phyloP scores from a whole-genome alignment of 2,888 invertebrate species.

The Leptopilina myrica region DNA sequence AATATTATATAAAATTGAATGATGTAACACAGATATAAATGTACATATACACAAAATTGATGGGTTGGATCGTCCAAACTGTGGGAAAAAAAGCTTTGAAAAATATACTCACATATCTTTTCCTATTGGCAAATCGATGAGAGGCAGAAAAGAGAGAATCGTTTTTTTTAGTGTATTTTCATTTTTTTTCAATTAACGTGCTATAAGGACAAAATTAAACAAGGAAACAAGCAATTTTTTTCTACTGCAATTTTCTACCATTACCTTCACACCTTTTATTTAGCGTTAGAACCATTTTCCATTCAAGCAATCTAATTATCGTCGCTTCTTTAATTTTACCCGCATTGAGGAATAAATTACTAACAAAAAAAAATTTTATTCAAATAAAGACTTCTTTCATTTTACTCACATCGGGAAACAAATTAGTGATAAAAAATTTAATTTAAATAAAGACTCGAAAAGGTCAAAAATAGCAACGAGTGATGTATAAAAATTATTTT shows the following conservation, averaged over 20 bases:
- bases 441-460: too few relatives aligned
- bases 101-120: constrained; percentile 31
- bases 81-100: not conserved
- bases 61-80: constrained; percentile 31
- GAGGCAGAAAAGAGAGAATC: constrained; percentile 1
- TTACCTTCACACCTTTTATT: not conserved
- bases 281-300: too few relatives aligned
- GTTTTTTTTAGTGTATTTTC: not conserved
- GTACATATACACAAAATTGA: not conserved
- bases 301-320: too few relatives aligned
- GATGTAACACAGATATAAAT: too few relatives aligned
- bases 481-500: too few relatives aligned
- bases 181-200: not conserved
- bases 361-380: not conserved
- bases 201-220: not conserved
- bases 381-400: too few relatives aligned
- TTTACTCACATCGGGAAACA: not conserved
- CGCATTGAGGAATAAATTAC: not conserved
- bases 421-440: not conserved
- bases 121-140: constrained; percentile 9
- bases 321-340: too few relatives aligned
- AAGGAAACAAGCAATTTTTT: not conserved
- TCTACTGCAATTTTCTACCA: not conserved
- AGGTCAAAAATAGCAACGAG: too few relatives aligned
- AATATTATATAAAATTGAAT: too few relatives aligned